A percentile compares a stretch with the other conserved stretches of the same genome.
Evolutionary conservation across 2,888 invertebrate species (phyloP).

Genomic region (Nomada hirtipes): DNA sequence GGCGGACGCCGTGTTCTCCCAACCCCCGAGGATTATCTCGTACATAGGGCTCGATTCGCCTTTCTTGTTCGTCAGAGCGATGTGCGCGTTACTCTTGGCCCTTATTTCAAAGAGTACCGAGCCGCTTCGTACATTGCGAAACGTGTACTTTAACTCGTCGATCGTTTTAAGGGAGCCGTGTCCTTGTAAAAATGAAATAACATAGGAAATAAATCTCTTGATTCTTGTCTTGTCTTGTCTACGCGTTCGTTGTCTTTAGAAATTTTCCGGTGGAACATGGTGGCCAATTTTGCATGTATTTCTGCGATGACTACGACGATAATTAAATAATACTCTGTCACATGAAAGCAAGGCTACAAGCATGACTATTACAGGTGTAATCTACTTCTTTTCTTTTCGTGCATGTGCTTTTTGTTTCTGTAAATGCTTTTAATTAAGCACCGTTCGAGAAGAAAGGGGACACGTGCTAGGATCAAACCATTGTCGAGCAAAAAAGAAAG

Average conservation of each 20-base stretch:
- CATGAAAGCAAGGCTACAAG: slow-evolving; percentile 15
- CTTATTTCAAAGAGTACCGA: slow-evolving; percentile 86
- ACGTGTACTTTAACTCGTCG: slow-evolving; percentile 87
- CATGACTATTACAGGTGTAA: background rate
- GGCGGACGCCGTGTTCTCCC: slow-evolving; percentile 88
- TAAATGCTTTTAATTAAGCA: slow-evolving; percentile 31
- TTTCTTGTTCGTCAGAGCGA: slow-evolving; percentile 86
- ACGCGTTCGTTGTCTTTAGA: background rate
- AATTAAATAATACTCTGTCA: background rate
- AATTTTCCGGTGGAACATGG: background rate
- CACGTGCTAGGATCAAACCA: slow-evolving; percentile 59
- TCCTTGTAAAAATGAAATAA: slow-evolving; percentile 54
- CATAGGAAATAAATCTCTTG: background rate
- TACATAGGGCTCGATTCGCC: slow-evolving; percentile 87
- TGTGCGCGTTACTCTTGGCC: slow-evolving; percentile 88
- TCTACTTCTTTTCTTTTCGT: slow-evolving; percentile 8
- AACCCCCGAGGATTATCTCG: slow-evolving; percentile 89
- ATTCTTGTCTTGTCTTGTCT: background rate
- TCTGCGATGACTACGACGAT: background rate
- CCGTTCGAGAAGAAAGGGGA: slow-evolving; percentile 2
- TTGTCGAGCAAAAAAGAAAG: slow-evolving; percentile 41
- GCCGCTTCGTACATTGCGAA: slow-evolving; percentile 86
- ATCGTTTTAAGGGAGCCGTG: slow-evolving; percentile 83
- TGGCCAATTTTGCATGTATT: background rate
- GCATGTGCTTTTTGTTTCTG: slow-evolving; percentile 2